A percentile compares a stretch with the other conserved stretches of the same genome.
phyloP scores from a whole-genome alignment of 1,140 invertebrate genomes.

The Trissolcus basalis region DNA sequence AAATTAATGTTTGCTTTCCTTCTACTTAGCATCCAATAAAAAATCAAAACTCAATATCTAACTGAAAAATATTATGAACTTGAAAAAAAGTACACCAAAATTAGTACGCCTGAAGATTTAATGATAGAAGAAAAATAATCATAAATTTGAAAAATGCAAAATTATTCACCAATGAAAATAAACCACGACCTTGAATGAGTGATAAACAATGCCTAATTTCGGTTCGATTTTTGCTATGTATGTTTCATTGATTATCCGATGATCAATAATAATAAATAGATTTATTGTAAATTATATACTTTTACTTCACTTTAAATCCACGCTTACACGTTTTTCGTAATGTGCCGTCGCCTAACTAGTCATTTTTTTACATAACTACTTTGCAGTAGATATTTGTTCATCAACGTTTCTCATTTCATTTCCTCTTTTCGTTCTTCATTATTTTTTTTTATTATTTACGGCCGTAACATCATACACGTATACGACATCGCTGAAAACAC shows the following conservation, averaged over 20 bases:
- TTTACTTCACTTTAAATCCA: conserved; percentile 65
- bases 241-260: conserved; percentile 8
- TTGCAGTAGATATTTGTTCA: conserved; percentile 57
- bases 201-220: conserved; percentile 15
- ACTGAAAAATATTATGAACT: no score
- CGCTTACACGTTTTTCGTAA: conserved; percentile 55
- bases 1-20: conserved; percentile 3
- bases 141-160: no score
- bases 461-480: conserved; percentile 59
- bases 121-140: no score
- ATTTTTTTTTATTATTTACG: conserved; percentile 38
- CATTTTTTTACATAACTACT: conserved; percentile 60
- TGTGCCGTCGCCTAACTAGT: conserved; percentile 56
- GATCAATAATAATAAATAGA: conserved; percentile 49
- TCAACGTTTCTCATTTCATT: conserved; percentile 48
- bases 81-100: no score
- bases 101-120: no score
- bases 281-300: conserved; percentile 69
- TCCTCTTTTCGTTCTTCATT: conserved; percentile 36
- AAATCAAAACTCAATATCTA: no score
- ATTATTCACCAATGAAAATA: no score
- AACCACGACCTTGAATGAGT: background rate
- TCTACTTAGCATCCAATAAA: no score
- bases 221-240: conserved; percentile 11
- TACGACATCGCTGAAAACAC: conserved; percentile 65